phyloP scores from a whole-genome alignment of 1,140 invertebrate species.

The Brachionus manjavacas region DNA sequence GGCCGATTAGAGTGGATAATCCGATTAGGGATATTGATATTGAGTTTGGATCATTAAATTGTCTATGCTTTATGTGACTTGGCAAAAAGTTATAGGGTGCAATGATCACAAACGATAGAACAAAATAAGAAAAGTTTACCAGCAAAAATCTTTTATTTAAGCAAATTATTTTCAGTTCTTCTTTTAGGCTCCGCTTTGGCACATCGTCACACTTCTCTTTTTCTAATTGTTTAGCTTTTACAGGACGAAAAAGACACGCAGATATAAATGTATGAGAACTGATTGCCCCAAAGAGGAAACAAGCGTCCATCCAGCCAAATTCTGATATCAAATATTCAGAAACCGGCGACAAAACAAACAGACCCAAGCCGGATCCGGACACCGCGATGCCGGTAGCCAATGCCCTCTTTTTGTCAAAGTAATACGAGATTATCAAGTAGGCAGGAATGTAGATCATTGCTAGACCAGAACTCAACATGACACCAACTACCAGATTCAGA shows the following conservation, averaged over 20 bases:
- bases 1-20: slow-evolving; percentile 62
- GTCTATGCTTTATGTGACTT: slow-evolving; percentile 57
- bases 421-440: slow-evolving; percentile 81
- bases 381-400: slow-evolving; percentile 79
- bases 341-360: slow-evolving; percentile 51
- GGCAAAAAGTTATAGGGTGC: slow-evolving; percentile 70
- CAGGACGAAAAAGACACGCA: slow-evolving; percentile 15
- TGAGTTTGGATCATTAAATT: slow-evolving; percentile 68
- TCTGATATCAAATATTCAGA: slow-evolving; percentile 48
- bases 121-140: slow-evolving; percentile 85
- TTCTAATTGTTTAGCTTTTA: not conserved
- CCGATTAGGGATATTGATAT: slow-evolving; percentile 85
- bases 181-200: not conserved
- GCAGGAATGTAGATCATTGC: slow-evolving; percentile 84
- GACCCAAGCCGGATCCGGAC: slow-evolving; percentile 54
- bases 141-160: slow-evolving; percentile 69
- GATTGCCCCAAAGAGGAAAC: slow-evolving; percentile 26
- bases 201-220: not conserved
- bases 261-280: slow-evolving; percentile 35
- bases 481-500: not conserved
- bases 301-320: slow-evolving; percentile 44
- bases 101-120: slow-evolving; percentile 89
- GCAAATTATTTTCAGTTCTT: not conserved
- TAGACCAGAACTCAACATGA: slow-evolving; percentile 70
- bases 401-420: slow-evolving; percentile 83